Evolutionary conservation across 2,888 invertebrate genomes (phyloP).

Genomic region (Sinotaia quadrata): DNA sequence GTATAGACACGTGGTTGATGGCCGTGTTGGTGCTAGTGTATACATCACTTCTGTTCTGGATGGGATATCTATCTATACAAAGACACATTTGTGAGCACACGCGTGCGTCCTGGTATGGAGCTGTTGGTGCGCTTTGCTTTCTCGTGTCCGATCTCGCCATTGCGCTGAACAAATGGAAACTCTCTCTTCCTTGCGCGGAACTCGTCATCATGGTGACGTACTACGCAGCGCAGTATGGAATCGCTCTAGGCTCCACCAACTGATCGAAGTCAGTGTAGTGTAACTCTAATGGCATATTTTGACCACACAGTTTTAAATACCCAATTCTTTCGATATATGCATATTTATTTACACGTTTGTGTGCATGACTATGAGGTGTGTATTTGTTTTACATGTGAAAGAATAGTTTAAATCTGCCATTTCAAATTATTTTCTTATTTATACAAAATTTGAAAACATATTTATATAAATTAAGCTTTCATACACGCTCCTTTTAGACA

Average conservation of each 20-base stretch:
- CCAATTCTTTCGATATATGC: no score
- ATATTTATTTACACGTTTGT: no score
- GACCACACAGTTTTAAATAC: no score
- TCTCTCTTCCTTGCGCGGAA: conserved; percentile 43
- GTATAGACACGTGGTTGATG: conserved; percentile 43
- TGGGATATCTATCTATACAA: conserved; percentile 50
- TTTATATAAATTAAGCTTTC: no score
- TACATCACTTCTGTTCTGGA: conserved; percentile 43
- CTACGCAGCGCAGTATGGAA: conserved; percentile 51
- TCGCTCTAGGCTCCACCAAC: conserved; percentile 45
- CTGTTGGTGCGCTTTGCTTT: conserved; percentile 49
- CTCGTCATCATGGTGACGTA: conserved; percentile 55
- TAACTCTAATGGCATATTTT: background rate
- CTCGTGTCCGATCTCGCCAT: conserved; percentile 56
- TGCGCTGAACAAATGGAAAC: conserved; percentile 53
- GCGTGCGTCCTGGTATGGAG: conserved; percentile 40
- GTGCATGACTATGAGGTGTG: no score
- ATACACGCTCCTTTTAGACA: no score
- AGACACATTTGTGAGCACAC: conserved; percentile 41
- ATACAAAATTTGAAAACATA: no score
- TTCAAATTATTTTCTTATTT: no score
- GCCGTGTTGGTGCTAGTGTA: conserved; percentile 44
- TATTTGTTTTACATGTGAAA: no score
- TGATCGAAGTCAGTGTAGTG: background rate
- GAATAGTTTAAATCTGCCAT: no score